Base-by-base conservation (phyloP, 1,140 invertebrate species). In the Atta cephalotes region DNA sequence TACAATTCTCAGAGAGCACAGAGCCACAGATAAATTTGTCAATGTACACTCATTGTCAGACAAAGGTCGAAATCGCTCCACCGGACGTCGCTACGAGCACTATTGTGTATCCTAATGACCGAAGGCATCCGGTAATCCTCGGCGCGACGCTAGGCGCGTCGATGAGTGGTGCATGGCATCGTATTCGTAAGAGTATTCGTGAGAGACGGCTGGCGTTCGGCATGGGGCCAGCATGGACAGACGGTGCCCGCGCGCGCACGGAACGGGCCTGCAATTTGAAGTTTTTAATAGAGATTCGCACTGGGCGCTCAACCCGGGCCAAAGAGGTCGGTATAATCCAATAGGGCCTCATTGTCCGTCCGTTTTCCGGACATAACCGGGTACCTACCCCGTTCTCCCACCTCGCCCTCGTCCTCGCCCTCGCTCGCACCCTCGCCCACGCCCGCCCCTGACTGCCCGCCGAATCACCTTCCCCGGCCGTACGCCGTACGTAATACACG, bases 201-300 rank as follows among this genome's bases (percentile, higher is more conserved):
- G 18, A 35, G 53, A 53, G 66, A 70, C n/a, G 35, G 35, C 35
- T 6, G 66, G 4, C 80, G 70, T 53, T 65, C 51, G 10, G 31
- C n/a, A 14, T 14, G n/a, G 66, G 31, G 31, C 31, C 31, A 31
- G 31, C 31, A 31, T 31, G 31, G 31, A 31, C 60, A 35, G 6
- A 18, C 16, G 10, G 21, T 12, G 70, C 68, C 35, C 72, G 45
- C 16, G 49, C 28, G n/a, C n/a, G 31, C 60, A 25, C 49, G 25
- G 53, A 14, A 58, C 77, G 85, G 74, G 60, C 80, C 88, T 74
- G 89, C 86, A 90, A 90, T 90, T 90, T 85, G 80, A 94, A 94
- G 91, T 94, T 94, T 94, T 94, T 93, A 94, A 94, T 93, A 87
- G 92, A 90, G 81, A 91, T 92, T 93, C 92, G 93, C 93, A 92